A percentile compares a stretch with the other conserved stretches of the same genome.
These are phyloP conservation scores for Phenganax marumi DNA, from an alignment of 92 coral and sea anemone species.

Conservation along the genomic window DNA sequence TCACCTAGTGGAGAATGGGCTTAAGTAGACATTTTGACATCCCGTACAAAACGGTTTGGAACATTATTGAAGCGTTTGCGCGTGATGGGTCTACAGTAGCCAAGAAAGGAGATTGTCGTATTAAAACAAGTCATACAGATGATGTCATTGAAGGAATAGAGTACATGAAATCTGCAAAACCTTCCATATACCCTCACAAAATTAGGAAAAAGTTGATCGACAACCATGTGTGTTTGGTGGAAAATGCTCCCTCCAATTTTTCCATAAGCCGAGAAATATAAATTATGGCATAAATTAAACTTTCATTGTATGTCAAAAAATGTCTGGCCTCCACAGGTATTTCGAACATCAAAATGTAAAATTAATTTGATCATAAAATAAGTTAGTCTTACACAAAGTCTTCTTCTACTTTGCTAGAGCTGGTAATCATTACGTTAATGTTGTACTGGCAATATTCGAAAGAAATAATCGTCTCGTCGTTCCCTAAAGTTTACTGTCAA, in stretches of 20 bases:
- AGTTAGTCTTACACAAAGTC: too few relatives aligned
- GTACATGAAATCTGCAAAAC: slow-evolving; percentile 8
- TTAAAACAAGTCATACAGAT: background rate
- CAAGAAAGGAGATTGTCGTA: background rate
- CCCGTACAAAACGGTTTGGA: background rate
- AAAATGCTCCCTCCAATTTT: background rate
- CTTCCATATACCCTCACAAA: background rate
- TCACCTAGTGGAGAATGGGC: background rate
- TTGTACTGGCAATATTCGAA: too few relatives aligned
- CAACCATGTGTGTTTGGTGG: background rate
- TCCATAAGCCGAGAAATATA: background rate
- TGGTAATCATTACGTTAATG: too few relatives aligned
- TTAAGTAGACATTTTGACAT: too few relatives aligned
- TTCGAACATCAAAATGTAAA: too few relatives aligned
- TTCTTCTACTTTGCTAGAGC: too few relatives aligned
- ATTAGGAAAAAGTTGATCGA: background rate
- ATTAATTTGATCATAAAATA: too few relatives aligned
- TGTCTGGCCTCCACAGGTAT: too few relatives aligned
- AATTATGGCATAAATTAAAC: too few relatives aligned
- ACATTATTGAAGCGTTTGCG: slow-evolving; percentile 4
- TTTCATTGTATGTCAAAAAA: too few relatives aligned
- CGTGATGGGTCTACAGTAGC: background rate
- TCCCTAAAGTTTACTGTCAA: too few relatives aligned
- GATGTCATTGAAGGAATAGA: slow-evolving; percentile 13
- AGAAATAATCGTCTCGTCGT: too few relatives aligned